Evolutionary conservation across 2,113 vertebrate genomes (phyloP).

Genomic region (Apodemus sylvaticus): DNA sequence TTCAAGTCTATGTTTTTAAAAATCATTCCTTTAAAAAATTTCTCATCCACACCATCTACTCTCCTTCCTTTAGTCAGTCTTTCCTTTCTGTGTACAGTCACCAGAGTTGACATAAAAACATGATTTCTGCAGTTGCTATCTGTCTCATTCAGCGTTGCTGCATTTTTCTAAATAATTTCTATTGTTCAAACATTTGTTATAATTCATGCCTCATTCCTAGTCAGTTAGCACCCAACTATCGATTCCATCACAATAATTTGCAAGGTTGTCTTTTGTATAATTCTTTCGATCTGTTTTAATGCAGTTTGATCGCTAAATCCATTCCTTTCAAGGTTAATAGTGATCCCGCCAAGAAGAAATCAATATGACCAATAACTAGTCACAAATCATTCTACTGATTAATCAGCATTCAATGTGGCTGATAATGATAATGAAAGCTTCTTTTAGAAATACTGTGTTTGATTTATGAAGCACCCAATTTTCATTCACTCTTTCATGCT

Average conservation of each 20-base stretch:
- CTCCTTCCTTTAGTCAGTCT: not conserved
- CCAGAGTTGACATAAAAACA: not conserved
- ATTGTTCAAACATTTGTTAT: not conserved
- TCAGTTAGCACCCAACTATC: not conserved
- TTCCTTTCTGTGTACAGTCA: not conserved
- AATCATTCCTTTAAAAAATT: not conserved
- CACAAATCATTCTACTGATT: not conserved
- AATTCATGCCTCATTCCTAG: not conserved
- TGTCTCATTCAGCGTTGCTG: not conserved
- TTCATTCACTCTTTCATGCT: not conserved
- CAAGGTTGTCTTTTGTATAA: not conserved
- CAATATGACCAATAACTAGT: not conserved
- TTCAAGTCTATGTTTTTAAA: not conserved
- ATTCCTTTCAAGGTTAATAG: slow-evolving; percentile 13
- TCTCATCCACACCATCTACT: not conserved
- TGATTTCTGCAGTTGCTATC: not conserved
- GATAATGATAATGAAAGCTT: not conserved
- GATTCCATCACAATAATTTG: not conserved
- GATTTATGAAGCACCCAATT: not conserved
- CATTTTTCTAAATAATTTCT: not conserved
- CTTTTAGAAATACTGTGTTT: not conserved
- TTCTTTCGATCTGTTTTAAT: not conserved
- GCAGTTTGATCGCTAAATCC: not conserved
- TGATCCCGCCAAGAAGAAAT: not conserved
- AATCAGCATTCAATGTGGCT: not conserved